Base-by-base conservation (phyloP, 2,797 vertebrate species). In the Vespertilio murinus region DNA sequence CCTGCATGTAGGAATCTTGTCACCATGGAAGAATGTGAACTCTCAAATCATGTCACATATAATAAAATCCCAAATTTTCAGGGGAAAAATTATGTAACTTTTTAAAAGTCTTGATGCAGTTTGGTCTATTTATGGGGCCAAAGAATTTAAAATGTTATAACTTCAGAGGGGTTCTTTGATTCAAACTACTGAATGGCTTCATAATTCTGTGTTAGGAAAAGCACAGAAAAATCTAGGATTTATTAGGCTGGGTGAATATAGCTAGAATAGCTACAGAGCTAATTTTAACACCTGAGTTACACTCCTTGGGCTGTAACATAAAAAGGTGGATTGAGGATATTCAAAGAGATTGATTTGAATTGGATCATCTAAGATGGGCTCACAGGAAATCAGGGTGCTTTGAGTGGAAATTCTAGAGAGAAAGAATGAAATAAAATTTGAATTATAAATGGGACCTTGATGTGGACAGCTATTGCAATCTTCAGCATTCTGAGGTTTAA, bases 321-420 rank as follows among this genome's bases (percentile, higher is more conserved):
- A 85, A 85, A 79, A 83, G 71, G 30, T 69, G 59, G 87, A 75
- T 90, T 69, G 78, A 90, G 75, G 89, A 94, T 82, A 94, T 78
- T 85, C 87, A 75, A 93, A 91, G 73, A 71, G 56, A 47, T 25
- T 95, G 69, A 96, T 93, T 97, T 96, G 64, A 97, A 95, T 77
- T 78, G 75, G 33, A 91, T 81, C 17, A 22, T 67, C 52, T 71
- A 94, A 93, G 80, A 94, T 42, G 28, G 70, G 81, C 30, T 97
- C 64, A 83, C 88, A 95, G 94, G 94, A 97, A 97, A 96, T 96
- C 95, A 97, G 54, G 35, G 3, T 77, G 38, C 38, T 94, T 88
- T 95, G 93, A 95, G n/a, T 81, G 40, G 71, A 88, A 95, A 92
- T 89, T 80, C 47, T 40, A 65, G 74, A 90, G 70, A 93, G 42